Base-by-base conservation (phyloP, 2,797 vertebrate genomes). In the Acanthurus leucopareius region DNA sequence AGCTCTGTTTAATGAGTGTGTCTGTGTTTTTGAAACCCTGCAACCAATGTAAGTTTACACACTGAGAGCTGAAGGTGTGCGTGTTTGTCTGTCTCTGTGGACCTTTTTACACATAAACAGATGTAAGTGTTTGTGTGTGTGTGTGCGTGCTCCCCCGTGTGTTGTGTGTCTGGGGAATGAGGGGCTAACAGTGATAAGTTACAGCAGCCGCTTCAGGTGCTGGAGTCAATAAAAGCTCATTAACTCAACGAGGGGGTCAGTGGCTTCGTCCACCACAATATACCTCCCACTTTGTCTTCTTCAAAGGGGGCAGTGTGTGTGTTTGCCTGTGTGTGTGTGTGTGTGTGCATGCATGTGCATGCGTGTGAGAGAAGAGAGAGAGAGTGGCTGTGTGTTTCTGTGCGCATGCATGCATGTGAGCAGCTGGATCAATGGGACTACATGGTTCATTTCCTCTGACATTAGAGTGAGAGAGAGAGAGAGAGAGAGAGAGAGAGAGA, bases 151-250 rank as follows among this genome's bases (percentile, higher is more conserved):
- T 82, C 78, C 75, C 79, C 35, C 53, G 88, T 84, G 88, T 79
- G 83, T 59, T 70, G 79, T 82, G 83, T 13, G 25, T 84, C 72
- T 48, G 49, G 83, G 87, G 93, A 94, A 82, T 49, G 80, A 76
- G 89, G 83, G 49, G 78, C 92, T 95, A 94, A 95, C 92, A 75
- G 91, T 96, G 94, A 96, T 95, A 95, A 95, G 94, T 95, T 95
- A 86, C 92, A 92, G 93, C 89, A 88, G 91, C 86, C 82, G 91
- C 92, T 92, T 91, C 94, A 89, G 91, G 91, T 93, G 87, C 91
- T 93, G 84, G 48, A 94, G 95, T 96, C 96, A 95, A 96, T 96
- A 96, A 95, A 95, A 93, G 89, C 94, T 95, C 94, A 96, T 96
- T 96, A 96, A 89, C 91, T 88, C 90, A 91, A 93, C 90, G 86